These are phyloP conservation scores for Hypolimnas misippus DNA, from an alignment of 2,888 invertebrate species.

Conservation along the genomic window DNA sequence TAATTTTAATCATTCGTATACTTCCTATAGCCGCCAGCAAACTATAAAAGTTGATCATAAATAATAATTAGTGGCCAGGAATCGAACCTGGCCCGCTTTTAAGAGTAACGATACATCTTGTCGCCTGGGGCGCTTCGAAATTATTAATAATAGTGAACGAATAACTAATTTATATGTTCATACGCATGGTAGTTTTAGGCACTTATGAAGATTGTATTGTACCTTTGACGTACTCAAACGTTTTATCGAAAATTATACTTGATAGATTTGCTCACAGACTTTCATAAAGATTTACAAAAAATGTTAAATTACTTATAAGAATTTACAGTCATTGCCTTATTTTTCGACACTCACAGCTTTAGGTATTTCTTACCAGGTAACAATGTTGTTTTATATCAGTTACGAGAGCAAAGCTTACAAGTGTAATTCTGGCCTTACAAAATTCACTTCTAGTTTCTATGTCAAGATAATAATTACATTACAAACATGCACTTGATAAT, in stretches of 20 bases:
- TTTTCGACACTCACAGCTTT: no score
- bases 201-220: slow-evolving; percentile 12
- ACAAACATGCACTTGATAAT: slow-evolving; percentile 36
- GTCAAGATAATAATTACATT: neutral
- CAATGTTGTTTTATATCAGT: no score
- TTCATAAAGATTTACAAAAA: no score
- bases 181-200: slow-evolving; percentile 42
- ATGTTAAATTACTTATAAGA: no score
- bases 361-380: neutral
- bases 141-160: slow-evolving; percentile 63
- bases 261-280: no score
- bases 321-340: no score
- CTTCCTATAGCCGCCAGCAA: slow-evolving; percentile 57
- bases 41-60: slow-evolving; percentile 62
- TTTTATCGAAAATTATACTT: no score
- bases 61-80: slow-evolving; percentile 71
- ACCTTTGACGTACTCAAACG: neutral
- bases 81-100: slow-evolving; percentile 62
- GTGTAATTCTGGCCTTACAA: no score
- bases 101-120: slow-evolving; percentile 63
- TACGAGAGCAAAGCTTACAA: no score
- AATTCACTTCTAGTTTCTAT: no score
- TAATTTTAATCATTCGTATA: slow-evolving; percentile 33
- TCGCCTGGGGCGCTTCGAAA: slow-evolving; percentile 60
- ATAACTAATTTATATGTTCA: slow-evolving; percentile 66